Evolutionary conservation across 35 echinoderm and acorn worm species (phyloP).

Genomic region (Ophioderma brevispina): DNA sequence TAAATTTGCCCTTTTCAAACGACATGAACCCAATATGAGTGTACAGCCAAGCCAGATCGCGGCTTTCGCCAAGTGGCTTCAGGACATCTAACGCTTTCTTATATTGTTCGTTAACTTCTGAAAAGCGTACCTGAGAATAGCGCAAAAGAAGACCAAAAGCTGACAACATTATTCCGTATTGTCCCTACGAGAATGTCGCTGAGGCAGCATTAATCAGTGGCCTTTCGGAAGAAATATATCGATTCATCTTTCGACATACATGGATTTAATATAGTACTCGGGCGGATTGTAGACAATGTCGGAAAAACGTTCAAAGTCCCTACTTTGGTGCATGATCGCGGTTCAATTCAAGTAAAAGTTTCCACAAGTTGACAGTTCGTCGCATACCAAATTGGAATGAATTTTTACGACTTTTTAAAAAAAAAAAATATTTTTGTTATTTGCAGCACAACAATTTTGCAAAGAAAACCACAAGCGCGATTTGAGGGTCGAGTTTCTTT

Average conservation of each 20-base stretch:
- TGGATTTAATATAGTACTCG: neutral
- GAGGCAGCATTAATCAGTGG: neutral
- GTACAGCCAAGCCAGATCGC: slow-evolving; percentile 36
- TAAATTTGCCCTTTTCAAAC: neutral
- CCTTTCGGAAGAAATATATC: neutral
- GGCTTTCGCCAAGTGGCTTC: slow-evolving; percentile 8
- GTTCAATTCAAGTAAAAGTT: slow-evolving; percentile 13
- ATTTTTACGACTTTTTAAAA: slow-evolving; percentile 5
- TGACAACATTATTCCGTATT: slow-evolving; percentile 17
- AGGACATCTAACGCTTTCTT: neutral
- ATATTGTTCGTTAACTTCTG: neutral
- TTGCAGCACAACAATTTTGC: neutral
- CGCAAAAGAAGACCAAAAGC: neutral
- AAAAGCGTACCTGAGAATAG: neutral
- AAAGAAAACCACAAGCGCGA: slow-evolving; percentile 16
- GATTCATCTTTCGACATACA: neutral
- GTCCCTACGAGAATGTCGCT: neutral
- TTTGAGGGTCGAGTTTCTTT: neutral
- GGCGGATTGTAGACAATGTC: neutral
- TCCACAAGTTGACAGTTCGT: slow-evolving; percentile 28
- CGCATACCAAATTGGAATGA: too few species aligned
- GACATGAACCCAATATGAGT: slow-evolving; percentile 34
- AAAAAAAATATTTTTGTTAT: slow-evolving; percentile 16
- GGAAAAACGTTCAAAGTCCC: neutral
- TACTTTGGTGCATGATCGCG: neutral